Evolutionary conservation across 2,888 invertebrate genomes (phyloP), one percentile per base, ranked within the genome.

Genomic region (Microplitis deprimator): DNA sequence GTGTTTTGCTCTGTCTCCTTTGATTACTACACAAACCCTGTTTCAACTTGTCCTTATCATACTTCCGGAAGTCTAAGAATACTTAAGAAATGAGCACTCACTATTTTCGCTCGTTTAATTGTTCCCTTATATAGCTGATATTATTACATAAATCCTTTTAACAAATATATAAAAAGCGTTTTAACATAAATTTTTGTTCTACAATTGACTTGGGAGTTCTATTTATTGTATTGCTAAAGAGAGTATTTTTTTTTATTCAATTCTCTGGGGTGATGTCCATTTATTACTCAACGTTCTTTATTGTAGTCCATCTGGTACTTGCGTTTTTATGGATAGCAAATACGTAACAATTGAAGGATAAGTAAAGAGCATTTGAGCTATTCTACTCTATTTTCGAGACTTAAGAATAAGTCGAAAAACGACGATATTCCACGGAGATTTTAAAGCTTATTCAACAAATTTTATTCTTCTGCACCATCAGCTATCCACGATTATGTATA

Each of bases 1-100:
- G 79, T 77, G 76, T 77, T 73, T 64, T 16, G 41, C 16, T 20
- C 72, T 77, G 75, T 79, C 74, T 68, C 75, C 73, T 77, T 79
- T 70, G 77, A 76, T 73, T 79, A 78, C 77, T 29, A 29, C 74
- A 72, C 17, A 70, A 73, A 68, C 69, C 70, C 62, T 75, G 60
- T 69, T 68, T 77, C 62, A 68, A 75, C 70, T 71, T 76, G 39
- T 64, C 41, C 62, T 65, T 65, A 61, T 59, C 41, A 39, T 10
- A 59, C 65, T 17, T 67, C 59, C n/a, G 39, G 67, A 59, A 69
- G 65, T 41, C 59, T 29, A 38, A 70, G 13, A 65, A 17, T 17
- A 16, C 20, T 17, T 65, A 13, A 65, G 20, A 38, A 65, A 65
- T 20, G 13, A 13, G 20, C 65, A 65, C 65, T 29, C 38, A 13